A percentile compares a stretch with the other conserved stretches of the same genome.
Conservation (phyloP, 2,888 invertebrate species). For the Drosophila pseudotalamancana region DNA sequence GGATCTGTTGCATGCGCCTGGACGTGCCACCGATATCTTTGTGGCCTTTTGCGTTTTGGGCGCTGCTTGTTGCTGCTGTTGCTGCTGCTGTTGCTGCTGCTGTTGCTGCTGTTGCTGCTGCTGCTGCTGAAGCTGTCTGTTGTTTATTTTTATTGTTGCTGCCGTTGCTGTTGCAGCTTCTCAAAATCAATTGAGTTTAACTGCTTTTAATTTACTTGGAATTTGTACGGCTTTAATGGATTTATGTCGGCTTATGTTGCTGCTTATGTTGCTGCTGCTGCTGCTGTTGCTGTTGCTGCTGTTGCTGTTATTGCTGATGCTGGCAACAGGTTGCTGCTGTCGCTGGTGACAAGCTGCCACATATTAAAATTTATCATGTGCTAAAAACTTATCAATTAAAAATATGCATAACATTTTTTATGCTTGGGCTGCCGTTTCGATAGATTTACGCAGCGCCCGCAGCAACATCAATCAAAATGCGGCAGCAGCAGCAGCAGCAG, state of each 20-base stretch:
- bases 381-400: slow-evolving; percentile 84
- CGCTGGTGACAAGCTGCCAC: slow-evolving; percentile 57
- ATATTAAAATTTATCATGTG: slow-evolving; percentile 83
- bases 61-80: slow-evolving; percentile 34
- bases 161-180: slow-evolving; percentile 51
- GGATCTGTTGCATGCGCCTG: slow-evolving; percentile 26
- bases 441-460: slow-evolving; percentile 52
- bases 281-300: slow-evolving; percentile 17
- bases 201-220: slow-evolving; percentile 77
- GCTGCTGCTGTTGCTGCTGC: slow-evolving; percentile 40
- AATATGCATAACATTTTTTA: slow-evolving; percentile 78
- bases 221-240: slow-evolving; percentile 76
- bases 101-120: slow-evolving; percentile 32
- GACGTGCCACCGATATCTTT: slow-evolving; percentile 33
- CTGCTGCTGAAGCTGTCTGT: no score
- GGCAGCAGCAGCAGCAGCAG: slow-evolving; percentile 22
- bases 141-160: slow-evolving; percentile 74
- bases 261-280: slow-evolving; percentile 22
- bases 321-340: slow-evolving; percentile 51
- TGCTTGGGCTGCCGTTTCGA: slow-evolving; percentile 34
- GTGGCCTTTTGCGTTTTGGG: slow-evolving; percentile 42
- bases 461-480: slow-evolving; percentile 82
- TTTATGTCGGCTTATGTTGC: slow-evolving; percentile 76
- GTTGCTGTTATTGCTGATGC: slow-evolving; percentile 10
- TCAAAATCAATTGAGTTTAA: slow-evolving; percentile 77